These are phyloP conservation scores for Cherax destructor DNA, from an alignment of 1,140 invertebrate genomes.

Conservation along the genomic window DNA sequence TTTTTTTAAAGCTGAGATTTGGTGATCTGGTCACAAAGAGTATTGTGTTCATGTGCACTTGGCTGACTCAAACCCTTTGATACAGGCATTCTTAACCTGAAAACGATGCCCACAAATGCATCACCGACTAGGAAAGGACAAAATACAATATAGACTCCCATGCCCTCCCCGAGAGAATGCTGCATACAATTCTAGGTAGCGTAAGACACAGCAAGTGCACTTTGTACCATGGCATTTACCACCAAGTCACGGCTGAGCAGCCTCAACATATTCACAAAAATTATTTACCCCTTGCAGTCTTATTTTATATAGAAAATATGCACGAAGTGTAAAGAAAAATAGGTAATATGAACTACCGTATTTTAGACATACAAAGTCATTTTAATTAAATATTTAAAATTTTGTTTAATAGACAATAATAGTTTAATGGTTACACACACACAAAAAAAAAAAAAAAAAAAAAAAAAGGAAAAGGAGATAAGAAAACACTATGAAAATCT, in stretches of 20 bases:
- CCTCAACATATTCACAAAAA: not conserved
- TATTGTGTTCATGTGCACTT: not conserved
- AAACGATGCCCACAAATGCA: slow-evolving; percentile 33
- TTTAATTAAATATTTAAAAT: no score
- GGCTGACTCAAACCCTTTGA: not conserved
- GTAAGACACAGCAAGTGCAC: slow-evolving; percentile 30
- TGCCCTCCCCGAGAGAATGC: not conserved
- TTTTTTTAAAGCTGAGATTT: not conserved
- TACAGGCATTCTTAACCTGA: not conserved
- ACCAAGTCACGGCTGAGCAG: not conserved
- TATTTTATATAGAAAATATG: not conserved
- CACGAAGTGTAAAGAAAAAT: no score
- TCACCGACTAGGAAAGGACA: slow-evolving; percentile 19
- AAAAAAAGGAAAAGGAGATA: no score
- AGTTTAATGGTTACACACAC: no score
- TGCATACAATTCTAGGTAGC: slow-evolving; percentile 26
- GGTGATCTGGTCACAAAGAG: not conserved
- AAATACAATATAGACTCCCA: not conserved
- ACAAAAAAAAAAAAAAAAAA: no score
- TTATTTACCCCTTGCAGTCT: not conserved
- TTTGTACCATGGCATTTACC: slow-evolving; percentile 27
- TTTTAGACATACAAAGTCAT: no score
- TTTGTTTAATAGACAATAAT: no score
- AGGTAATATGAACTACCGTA: no score
- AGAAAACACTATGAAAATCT: no score